A percentile compares a stretch with the other conserved stretches of the same genome.
phyloP scores from a whole-genome alignment of 2,888 invertebrate species.

The Piscicola geometra region DNA sequence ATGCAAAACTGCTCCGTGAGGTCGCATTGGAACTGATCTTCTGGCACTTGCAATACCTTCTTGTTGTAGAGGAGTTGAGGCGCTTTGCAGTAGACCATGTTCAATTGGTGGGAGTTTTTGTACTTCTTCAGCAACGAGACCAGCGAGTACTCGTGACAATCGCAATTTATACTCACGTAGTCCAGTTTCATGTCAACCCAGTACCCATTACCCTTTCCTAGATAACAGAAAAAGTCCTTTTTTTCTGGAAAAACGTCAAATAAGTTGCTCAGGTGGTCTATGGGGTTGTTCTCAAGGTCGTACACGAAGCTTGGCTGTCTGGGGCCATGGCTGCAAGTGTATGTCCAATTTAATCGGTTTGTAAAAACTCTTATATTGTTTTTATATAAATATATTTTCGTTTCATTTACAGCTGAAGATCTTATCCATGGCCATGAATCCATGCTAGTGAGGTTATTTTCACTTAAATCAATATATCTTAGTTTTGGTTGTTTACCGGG shows the following conservation, averaged over 20 bases:
- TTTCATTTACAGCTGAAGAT: not conserved
- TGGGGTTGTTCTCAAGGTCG: conserved; percentile 10
- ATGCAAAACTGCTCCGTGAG: conserved; percentile 1
- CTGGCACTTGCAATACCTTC: not conserved
- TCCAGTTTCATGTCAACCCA: not conserved
- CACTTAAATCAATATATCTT: not conserved
- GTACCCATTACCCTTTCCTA: not conserved
- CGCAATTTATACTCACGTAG: not conserved
- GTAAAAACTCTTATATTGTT: conserved; percentile 21
- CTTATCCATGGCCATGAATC: conserved; percentile 28
- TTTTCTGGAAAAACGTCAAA: not conserved
- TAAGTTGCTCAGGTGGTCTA: conserved; percentile 8
- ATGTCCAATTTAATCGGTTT: conserved; percentile 8
- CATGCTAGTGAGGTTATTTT: conserved; percentile 8
- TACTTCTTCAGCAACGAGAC: not conserved
- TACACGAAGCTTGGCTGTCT: not conserved
- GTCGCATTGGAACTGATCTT: conserved; percentile 16
- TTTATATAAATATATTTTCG: not conserved
- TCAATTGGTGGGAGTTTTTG: not conserved
- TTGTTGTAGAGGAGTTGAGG: not conserved
- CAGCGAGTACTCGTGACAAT: conserved; percentile 8
- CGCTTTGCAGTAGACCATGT: not conserved
- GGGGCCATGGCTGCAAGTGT: not conserved
- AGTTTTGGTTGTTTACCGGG: not conserved
- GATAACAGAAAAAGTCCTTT: not conserved